Evolutionary conservation across 2,113 vertebrate genomes (phyloP).

Genomic region (Pomatostomus ruficeps): DNA sequence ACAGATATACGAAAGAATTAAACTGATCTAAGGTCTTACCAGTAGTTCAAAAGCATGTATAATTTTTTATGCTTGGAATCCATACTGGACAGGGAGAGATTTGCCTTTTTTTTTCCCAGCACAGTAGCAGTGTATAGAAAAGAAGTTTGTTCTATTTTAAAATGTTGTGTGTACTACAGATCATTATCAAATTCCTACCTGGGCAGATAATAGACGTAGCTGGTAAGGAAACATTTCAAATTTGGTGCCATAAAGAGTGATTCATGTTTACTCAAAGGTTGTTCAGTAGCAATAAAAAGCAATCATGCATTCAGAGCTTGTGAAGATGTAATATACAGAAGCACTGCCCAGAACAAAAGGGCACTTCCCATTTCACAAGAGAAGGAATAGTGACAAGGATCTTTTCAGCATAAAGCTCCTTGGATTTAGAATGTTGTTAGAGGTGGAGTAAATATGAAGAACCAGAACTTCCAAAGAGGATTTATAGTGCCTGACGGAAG

Average conservation of each 20-base stretch:
- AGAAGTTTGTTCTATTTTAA: conserved; percentile 16
- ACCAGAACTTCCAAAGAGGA: neutral
- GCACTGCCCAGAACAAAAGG: neutral
- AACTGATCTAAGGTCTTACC: neutral
- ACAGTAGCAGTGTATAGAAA: neutral
- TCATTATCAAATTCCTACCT: conserved; percentile 16
- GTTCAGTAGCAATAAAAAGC: conserved; percentile 47
- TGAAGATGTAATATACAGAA: neutral
- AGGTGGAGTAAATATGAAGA: neutral
- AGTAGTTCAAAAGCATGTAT: neutral
- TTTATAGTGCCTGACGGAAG: neutral
- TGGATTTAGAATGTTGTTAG: neutral
- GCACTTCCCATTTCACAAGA: neutral
- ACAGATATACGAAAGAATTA: neutral
- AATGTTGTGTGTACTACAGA: neutral
- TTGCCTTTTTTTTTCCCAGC: neutral
- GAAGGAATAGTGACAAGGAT: neutral
- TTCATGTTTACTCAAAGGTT: conserved; percentile 50
- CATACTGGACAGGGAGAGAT: neutral
- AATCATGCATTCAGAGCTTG: conserved; percentile 8
- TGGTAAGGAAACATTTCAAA: conserved; percentile 45
- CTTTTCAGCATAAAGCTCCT: neutral
- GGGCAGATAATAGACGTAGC: neutral
- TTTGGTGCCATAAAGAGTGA: conserved; percentile 41
- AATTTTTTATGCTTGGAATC: neutral